Conservation (phyloP, 2,113 vertebrate genomes). For the Atlantisia rogersi region DNA sequence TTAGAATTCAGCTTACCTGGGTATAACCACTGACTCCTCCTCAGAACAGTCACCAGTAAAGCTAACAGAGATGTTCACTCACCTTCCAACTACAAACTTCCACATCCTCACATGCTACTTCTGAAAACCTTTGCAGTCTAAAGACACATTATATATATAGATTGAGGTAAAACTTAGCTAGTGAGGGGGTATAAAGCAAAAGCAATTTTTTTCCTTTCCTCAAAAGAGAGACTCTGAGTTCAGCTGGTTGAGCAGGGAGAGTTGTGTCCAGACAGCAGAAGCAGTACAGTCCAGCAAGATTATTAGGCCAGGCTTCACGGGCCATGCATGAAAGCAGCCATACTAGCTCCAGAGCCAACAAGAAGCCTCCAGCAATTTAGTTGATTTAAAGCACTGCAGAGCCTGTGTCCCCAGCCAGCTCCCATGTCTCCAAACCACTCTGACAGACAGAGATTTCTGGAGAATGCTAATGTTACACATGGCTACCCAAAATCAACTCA, state of each 20-base stretch:
- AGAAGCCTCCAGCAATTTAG: not conserved
- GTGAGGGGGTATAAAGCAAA: not conserved
- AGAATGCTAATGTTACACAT: not conserved
- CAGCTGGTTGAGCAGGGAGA: not conserved
- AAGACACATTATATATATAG: not conserved
- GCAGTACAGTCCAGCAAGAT: not conserved
- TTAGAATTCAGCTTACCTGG: not conserved
- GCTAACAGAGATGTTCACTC: not conserved
- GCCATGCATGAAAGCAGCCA: not conserved
- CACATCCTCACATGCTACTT: not conserved
- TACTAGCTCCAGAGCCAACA: not conserved
- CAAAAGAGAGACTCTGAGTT: not conserved
- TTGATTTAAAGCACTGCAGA: conserved; percentile 51
- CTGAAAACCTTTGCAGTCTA: not conserved
- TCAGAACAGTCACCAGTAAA: not conserved
- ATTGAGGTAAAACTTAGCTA: not conserved
- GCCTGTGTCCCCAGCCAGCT: not conserved
- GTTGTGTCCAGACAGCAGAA: not conserved
- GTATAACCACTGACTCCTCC: not conserved
- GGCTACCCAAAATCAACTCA: conserved; percentile 11
- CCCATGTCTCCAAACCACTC: not conserved
- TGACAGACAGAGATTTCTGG: not conserved
- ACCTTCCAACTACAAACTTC: not conserved
- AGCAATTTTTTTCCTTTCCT: not conserved
- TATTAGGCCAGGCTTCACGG: not conserved